Conservation (phyloP, 2,113 vertebrate species). For the Trichechus manatus region DNA sequence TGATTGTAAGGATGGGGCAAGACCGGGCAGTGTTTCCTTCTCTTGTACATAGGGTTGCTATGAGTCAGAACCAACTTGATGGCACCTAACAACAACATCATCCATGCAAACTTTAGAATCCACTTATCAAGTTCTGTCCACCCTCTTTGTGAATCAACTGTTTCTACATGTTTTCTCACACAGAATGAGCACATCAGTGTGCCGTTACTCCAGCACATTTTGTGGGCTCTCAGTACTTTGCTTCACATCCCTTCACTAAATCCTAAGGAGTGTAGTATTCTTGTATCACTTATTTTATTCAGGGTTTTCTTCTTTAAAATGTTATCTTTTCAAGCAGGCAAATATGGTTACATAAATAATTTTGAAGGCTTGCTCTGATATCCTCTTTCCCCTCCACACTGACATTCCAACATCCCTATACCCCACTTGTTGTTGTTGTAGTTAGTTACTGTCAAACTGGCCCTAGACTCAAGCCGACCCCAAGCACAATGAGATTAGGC, state of each 20-base stretch:
- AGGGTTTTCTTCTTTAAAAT: not conserved
- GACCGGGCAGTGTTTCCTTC: too few species aligned
- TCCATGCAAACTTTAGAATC: not conserved
- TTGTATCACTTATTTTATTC: not conserved
- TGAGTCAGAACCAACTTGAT: too few species aligned
- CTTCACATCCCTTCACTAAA: not conserved
- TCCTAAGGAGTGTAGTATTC: not conserved
- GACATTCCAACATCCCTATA: not conserved
- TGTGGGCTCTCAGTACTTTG: not conserved
- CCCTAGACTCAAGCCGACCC: not conserved
- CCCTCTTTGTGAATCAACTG: not conserved
- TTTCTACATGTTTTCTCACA: not conserved
- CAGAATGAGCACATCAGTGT: not conserved
- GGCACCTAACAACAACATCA: not conserved
- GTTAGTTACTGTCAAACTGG: not conserved
- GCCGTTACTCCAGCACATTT: rapidly evolving
- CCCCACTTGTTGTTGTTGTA: not conserved
- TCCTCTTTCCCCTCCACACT: not conserved
- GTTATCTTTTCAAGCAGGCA: not conserved
- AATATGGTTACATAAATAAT: not conserved
- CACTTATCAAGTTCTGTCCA: not conserved
- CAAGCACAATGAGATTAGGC: not conserved
- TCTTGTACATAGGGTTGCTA: too few species aligned
- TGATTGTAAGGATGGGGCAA: too few species aligned
- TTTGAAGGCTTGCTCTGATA: not conserved